These are phyloP conservation scores for human DNA, from an alignment of 2,113 vertebrate species.

Conservation along the genomic window DNA sequence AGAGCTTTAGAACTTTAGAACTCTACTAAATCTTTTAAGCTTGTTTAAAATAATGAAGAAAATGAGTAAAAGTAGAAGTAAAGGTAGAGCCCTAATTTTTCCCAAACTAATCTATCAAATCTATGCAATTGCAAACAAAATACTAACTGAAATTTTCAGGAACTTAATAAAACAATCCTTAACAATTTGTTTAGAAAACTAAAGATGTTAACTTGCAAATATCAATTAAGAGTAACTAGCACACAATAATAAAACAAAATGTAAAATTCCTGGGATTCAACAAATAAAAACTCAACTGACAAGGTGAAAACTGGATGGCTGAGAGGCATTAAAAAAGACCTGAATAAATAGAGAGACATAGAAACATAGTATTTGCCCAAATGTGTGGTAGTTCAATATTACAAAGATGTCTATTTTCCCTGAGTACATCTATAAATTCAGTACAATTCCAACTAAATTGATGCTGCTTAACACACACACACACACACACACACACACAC, in stretches of 20 bases:
- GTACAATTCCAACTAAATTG: neutral
- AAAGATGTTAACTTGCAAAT: neutral
- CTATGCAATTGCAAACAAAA: neutral
- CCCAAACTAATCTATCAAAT: neutral
- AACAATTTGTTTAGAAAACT: neutral
- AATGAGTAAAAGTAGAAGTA: neutral
- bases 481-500: neutral
- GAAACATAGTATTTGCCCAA: neutral
- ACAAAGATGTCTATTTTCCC: neutral
- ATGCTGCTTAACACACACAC: neutral
- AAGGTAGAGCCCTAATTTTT: neutral
- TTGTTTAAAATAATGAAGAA: conserved; percentile 16
- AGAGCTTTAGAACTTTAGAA: neutral
- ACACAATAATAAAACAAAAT: neutral
- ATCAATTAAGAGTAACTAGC: neutral
- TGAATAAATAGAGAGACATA: neutral
- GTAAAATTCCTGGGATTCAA: neutral
- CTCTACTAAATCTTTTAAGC: neutral
- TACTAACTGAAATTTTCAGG: neutral
- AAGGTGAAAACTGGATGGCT: neutral
- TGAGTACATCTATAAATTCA: neutral
- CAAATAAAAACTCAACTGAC: neutral
- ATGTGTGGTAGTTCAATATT: neutral
- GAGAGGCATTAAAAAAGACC: neutral
- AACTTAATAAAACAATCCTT: neutral